Evolutionary conservation across 2,888 invertebrate species (phyloP), one percentile per base, ranked within the genome.

Genomic region (Rutpela maculata): DNA sequence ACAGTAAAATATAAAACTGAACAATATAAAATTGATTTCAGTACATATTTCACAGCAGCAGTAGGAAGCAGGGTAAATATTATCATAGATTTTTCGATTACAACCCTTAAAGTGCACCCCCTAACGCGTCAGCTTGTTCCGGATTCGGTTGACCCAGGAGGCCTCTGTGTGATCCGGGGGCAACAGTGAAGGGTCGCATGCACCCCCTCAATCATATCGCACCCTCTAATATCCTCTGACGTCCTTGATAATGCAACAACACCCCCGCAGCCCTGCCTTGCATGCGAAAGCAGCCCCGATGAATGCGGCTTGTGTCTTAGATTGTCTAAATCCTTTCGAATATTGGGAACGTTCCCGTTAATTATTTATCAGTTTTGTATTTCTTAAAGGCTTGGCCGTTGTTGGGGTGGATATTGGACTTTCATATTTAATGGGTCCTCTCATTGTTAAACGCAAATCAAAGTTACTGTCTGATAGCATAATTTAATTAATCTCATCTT

Each of bases 171-270:
- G 82, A 84, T 83, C 82, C 82, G 83, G 78, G 79, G 78, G 74
- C 69, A 76, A 70, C 75, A 70, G 69, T 73, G 75, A 79, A 83
- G 85, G 83, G 84, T 83, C 81, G 83, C 80, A 81, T 82, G 81
- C 85, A 82, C 85, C 86, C 88, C 85, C 88, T 87, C 89, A 89
- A 90, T 90, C 90, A 90, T 90, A 89, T 88, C 88, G 88, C 88
- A 89, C 89, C 90, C 89, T 89, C 89, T 90, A 89, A 90, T 90
- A 89, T 89, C 88, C 88, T 87, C 85, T 86, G 89, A 90, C 89
- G 89, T 88, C 86, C 88, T 88, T 88, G 88, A 89, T 89, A 89
- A 89, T 89, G 89, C 89, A 88, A 87, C 88, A 87, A 88, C 88
- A 87, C 87, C 88, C 88, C 86, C 85, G 72, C 79, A 69, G 81